These are phyloP conservation scores for Lathronympha strigana DNA, from an alignment of 2,888 invertebrate species.

Conservation along the genomic window DNA sequence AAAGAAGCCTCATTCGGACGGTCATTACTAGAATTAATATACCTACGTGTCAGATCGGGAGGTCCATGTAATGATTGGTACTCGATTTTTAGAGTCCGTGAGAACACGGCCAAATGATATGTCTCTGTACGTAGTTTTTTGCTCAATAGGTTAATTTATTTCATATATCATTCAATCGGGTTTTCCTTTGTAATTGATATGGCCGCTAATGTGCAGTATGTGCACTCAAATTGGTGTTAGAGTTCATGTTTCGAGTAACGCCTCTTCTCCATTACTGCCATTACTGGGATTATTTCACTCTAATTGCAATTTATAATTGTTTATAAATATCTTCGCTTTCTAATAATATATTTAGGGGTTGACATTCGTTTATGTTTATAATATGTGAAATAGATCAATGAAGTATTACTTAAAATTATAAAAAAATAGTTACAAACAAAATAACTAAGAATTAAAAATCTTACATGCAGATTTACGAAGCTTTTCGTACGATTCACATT, in stretches of 20 bases:
- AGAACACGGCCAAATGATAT: conserved; percentile 77
- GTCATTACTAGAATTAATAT: conserved; percentile 84
- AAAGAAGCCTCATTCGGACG: conserved; percentile 74
- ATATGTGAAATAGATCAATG: no score
- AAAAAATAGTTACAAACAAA: neutral
- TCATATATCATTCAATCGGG: conserved; percentile 57
- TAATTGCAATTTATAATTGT: neutral
- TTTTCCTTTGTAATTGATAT: conserved; percentile 65
- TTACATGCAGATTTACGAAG: neutral
- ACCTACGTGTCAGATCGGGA: conserved; percentile 82
- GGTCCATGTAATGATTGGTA: conserved; percentile 75
- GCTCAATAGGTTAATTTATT: conserved; percentile 64
- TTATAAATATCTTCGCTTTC: no score
- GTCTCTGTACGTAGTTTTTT: conserved; percentile 68
- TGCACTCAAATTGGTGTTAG: conserved; percentile 39
- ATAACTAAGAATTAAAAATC: neutral
- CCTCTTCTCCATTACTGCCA: conserved; percentile 42
- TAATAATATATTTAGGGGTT: no score
- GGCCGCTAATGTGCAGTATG: conserved; percentile 59
- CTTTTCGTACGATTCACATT: neutral
- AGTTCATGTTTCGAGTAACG: conserved; percentile 53
- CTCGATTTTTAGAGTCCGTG: conserved; percentile 78
- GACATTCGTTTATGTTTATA: neutral
- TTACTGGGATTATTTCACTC: neutral
- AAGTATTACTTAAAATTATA: no score